These are phyloP conservation scores for Phyllostomus hastatus DNA, from an alignment of 2,113 vertebrate genomes.

Conservation along the genomic window DNA sequence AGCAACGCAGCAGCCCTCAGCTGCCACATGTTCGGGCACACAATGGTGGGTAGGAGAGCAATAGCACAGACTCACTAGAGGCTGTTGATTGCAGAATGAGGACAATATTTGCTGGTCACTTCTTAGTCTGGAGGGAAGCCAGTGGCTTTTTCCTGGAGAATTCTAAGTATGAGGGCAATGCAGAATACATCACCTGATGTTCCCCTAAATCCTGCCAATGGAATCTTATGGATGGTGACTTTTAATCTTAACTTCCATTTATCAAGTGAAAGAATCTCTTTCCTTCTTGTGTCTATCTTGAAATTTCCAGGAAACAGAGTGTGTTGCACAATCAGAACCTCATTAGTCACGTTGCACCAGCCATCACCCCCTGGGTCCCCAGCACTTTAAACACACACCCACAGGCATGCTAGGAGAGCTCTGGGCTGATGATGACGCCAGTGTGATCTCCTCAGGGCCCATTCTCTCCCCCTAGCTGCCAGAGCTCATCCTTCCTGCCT, in stretches of 20 bases:
- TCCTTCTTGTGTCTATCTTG: background rate
- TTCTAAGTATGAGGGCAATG: background rate
- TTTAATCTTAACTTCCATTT: background rate
- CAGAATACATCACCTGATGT: background rate
- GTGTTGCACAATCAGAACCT: background rate
- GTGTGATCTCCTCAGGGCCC: background rate
- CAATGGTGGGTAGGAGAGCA: background rate
- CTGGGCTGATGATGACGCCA: background rate
- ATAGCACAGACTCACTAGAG: background rate
- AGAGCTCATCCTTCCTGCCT: background rate
- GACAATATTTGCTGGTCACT: background rate
- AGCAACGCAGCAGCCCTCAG: background rate
- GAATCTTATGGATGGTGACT: background rate
- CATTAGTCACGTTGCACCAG: background rate
- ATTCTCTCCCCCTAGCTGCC: background rate
- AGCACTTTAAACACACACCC: background rate
- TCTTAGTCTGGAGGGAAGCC: background rate
- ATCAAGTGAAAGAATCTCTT: background rate
- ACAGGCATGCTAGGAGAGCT: background rate
- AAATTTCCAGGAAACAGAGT: background rate
- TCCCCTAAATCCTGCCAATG: background rate
- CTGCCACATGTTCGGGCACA: too few relatives aligned
- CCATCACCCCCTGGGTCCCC: background rate
- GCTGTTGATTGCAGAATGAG: background rate
- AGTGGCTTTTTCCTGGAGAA: background rate